phyloP scores from a whole-genome alignment of 2,113 vertebrate species.

The Danio rerio region GRCz12tu NC_133181.1:46319501-46320000 shows the following conservation, averaged over 20 bases:
- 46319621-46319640: slow-evolving; percentile 53
- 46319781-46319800: background rate
- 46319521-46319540: slow-evolving; percentile 74
- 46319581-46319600: slow-evolving; percentile 72
- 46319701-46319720: slow-evolving; percentile 47
- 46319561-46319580: slow-evolving; percentile 72
- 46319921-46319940: slow-evolving; percentile 59
- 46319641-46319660: slow-evolving; percentile 38
- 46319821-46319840: slow-evolving; percentile 22
- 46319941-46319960: too few relatives aligned
- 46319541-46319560: slow-evolving; percentile 75
- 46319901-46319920: background rate
- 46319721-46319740: slow-evolving; percentile 31
- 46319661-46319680: slow-evolving; percentile 36
- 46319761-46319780: slow-evolving; percentile 1
- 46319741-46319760: background rate
- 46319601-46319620: slow-evolving; percentile 49
- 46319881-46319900: background rate
- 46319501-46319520: slow-evolving; percentile 40
- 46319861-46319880: background rate
- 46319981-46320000: too few relatives aligned
- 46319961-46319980: too few relatives aligned
- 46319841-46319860: background rate
- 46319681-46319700: slow-evolving; percentile 57
- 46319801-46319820: background rate